Evolutionary conservation across 2,113 vertebrate genomes (phyloP), one percentile per base, ranked within the genome.

Genomic region (Oxyura jamaicensis): DNA sequence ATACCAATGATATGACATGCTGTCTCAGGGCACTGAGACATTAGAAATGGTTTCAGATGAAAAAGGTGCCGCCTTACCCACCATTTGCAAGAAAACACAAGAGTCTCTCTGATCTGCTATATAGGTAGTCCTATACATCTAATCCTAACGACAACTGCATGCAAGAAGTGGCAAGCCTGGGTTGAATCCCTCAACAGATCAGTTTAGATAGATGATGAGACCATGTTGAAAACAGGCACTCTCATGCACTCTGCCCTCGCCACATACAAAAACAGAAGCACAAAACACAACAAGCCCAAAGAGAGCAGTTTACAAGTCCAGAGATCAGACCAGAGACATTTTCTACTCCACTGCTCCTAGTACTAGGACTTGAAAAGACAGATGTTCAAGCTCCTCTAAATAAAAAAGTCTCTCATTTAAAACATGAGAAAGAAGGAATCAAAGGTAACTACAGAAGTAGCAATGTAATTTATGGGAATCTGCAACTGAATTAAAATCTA

Each of bases 401-500:
- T 59, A 82, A 86, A 56, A 77, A 77, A 93, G n/a, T 62, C 44
- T 89, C 33, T 6, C 50, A 55, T 83, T 85, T 73, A 84, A 91
- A 91, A 84, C 10, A 79, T 0, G 3, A 89, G 28, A 60, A 90
- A 81, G 63, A 72, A 88, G 11, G 55, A 94, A 75, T 42, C 77
- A 75, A 77, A 75, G 25, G 7, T 77, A 94, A 59, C 35, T 56
- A 36, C 59, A 82, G 69, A 93, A 94, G 67, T 13, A 81, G 62
- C 56, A 80, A 79, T 69, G 50, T 36, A 82, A 86, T 89, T 42
- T 90, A 69, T 93, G 69, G 60, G 76, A 95, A 44, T 33, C 82
- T 83, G 26, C 53, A 66, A 90, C 33, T 26, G 56, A 93, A 92
- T 83, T 77, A 86, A 81, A 90, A 78, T 77, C 71, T 94, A 91